These are phyloP conservation scores for Luidia sarsii DNA, from an alignment of 53 echinoderm and acorn worm genomes.

Conservation along the genomic window DNA sequence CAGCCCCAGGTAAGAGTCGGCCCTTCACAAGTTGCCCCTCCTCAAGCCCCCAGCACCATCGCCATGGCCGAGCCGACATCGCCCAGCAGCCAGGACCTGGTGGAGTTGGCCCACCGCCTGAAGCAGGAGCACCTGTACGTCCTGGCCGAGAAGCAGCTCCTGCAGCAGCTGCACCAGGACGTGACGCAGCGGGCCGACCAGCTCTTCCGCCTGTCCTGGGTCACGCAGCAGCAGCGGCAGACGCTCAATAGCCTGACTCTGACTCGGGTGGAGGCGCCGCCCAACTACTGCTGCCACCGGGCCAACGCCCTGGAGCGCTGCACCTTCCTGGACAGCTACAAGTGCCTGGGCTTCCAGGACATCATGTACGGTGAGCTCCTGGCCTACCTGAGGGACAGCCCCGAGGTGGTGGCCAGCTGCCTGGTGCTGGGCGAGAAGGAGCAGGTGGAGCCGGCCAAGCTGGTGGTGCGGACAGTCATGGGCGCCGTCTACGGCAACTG, in stretches of 20 bases:
- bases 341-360: slow-evolving; percentile 77
- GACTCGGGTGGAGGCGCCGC: slow-evolving; percentile 77
- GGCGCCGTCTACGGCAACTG: slow-evolving; percentile 89
- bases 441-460: slow-evolving; percentile 51
- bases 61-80: slow-evolving; percentile 5
- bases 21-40: no score
- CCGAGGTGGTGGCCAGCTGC: slow-evolving; percentile 66
- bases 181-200: slow-evolving; percentile 84
- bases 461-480: slow-evolving; percentile 69
- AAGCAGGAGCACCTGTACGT: slow-evolving; percentile 90
- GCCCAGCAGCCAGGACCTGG: slow-evolving; percentile 50
- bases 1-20: background rate
- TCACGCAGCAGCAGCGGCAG: slow-evolving; percentile 90
- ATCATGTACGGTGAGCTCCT: slow-evolving; percentile 84
- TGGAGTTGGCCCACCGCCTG: slow-evolving; percentile 83
- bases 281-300: slow-evolving; percentile 83
- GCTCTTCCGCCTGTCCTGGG: slow-evolving; percentile 86
- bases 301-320: slow-evolving; percentile 93
- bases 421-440: slow-evolving; percentile 74
- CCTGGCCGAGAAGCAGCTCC: slow-evolving; percentile 81
- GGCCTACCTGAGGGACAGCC: slow-evolving; percentile 77
- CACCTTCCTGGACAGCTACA: slow-evolving; percentile 85
- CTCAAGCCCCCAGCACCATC: no score
- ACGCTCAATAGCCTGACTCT: slow-evolving; percentile 81
- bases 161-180: slow-evolving; percentile 76